Evolutionary conservation across 2,888 invertebrate genomes (phyloP).

Genomic region (Osedax frankpressi): DNA sequence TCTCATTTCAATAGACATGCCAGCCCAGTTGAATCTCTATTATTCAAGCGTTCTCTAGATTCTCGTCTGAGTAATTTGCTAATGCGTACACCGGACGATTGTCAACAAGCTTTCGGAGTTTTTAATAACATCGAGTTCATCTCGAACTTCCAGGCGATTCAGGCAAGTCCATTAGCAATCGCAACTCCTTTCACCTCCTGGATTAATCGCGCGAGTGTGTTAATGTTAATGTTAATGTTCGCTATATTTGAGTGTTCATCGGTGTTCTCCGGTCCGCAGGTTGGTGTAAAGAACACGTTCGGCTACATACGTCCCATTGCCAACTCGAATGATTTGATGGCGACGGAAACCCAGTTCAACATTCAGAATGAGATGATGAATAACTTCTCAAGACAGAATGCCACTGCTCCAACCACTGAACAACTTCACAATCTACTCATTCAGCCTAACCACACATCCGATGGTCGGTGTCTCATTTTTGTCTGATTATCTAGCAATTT

Average conservation of each 20-base stretch:
- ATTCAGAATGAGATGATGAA: background rate
- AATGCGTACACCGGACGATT: conserved; percentile 69
- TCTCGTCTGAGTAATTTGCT: conserved; percentile 71
- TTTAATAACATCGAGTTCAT: conserved; percentile 64
- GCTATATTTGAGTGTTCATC: too few relatives aligned
- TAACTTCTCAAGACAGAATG: background rate
- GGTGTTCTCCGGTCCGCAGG: too few relatives aligned
- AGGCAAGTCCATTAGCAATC: conserved; percentile 44
- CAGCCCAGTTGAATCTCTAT: conserved; percentile 72
- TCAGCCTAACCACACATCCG: background rate
- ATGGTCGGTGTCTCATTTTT: too few relatives aligned
- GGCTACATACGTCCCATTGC: conserved; percentile 75
- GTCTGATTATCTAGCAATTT: too few relatives aligned
- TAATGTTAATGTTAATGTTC: too few relatives aligned
- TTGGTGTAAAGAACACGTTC: conserved; percentile 62
- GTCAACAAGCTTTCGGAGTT: background rate
- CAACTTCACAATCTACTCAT: background rate
- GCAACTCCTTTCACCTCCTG: background rate
- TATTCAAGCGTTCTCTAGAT: conserved; percentile 85
- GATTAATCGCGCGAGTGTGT: background rate
- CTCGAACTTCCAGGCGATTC: conserved; percentile 91
- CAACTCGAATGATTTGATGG: conserved; percentile 42
- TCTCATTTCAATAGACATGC: conserved; percentile 68
- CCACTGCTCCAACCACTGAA: background rate
- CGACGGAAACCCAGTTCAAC: background rate